These are phyloP conservation scores for Timema podura DNA, from an alignment of 2,888 invertebrate species.

Conservation along the genomic window DNA sequence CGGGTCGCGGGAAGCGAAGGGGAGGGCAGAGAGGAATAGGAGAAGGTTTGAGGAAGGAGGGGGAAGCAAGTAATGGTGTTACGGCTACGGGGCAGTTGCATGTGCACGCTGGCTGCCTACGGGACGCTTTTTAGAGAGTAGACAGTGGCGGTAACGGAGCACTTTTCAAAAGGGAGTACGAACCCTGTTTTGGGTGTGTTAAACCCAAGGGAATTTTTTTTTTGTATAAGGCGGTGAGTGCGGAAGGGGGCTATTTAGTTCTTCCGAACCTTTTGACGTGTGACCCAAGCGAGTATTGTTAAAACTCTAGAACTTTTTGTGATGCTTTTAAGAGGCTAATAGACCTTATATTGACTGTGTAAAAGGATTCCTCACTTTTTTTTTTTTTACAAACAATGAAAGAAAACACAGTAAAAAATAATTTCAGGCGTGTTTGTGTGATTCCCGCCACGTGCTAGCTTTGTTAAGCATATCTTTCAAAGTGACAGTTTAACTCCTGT, in stretches of 20 bases:
- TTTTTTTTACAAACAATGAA: no score
- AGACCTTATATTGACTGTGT: no score
- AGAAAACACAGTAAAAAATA: no score
- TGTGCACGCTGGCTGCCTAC: constrained; percentile 15
- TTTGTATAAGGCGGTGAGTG: background rate
- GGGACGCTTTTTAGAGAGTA: background rate
- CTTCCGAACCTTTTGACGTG: no score
- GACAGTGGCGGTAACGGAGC: background rate
- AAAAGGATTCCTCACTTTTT: no score
- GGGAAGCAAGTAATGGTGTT: constrained; percentile 11
- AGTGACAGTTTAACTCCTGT: no score
- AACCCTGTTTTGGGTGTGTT: background rate
- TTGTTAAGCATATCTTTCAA: no score
- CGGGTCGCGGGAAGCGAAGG: background rate
- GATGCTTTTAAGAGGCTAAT: no score
- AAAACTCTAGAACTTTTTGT: no score
- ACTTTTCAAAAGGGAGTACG: background rate
- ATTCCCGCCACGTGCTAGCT: no score
- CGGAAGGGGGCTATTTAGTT: background rate
- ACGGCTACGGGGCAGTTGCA: background rate
- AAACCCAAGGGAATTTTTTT: background rate
- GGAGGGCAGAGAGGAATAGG: constrained; percentile 10
- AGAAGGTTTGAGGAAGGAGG: constrained; percentile 15
- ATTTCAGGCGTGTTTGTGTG: no score
- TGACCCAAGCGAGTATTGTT: no score